phyloP scores from a whole-genome alignment of 2,113 vertebrate genomes.

The Platysteira castanea region DNA sequence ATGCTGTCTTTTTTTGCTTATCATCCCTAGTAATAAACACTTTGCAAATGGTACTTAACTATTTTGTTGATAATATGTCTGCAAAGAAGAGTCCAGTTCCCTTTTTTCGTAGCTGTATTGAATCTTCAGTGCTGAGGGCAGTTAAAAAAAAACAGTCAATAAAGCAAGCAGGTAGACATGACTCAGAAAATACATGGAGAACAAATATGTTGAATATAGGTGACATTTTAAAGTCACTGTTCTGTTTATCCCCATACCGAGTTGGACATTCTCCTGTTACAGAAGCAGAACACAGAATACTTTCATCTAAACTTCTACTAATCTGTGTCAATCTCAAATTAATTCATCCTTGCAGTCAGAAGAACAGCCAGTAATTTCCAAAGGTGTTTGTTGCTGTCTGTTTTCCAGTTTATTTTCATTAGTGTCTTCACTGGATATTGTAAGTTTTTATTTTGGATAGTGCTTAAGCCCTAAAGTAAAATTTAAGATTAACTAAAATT shows the following conservation, averaged over 20 bases:
- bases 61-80: background rate
- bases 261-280: background rate
- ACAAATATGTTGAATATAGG: background rate
- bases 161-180: background rate
- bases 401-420: background rate
- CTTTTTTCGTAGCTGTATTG: background rate
- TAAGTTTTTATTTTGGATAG: background rate
- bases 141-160: background rate
- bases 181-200: background rate
- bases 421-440: background rate
- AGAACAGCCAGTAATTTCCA: background rate
- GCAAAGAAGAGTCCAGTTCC: background rate
- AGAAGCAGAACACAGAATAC: background rate
- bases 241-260: background rate
- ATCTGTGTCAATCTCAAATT: background rate
- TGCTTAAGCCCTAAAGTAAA: background rate
- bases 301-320: background rate
- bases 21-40: background rate
- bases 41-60: background rate
- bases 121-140: background rate
- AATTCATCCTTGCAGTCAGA: background rate
- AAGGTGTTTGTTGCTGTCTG: background rate
- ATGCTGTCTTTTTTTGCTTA: background rate
- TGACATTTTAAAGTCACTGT: background rate
- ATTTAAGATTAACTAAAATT: background rate